Base-by-base conservation (phyloP, 1,140 invertebrate species). In the Bombus affinis region DNA sequence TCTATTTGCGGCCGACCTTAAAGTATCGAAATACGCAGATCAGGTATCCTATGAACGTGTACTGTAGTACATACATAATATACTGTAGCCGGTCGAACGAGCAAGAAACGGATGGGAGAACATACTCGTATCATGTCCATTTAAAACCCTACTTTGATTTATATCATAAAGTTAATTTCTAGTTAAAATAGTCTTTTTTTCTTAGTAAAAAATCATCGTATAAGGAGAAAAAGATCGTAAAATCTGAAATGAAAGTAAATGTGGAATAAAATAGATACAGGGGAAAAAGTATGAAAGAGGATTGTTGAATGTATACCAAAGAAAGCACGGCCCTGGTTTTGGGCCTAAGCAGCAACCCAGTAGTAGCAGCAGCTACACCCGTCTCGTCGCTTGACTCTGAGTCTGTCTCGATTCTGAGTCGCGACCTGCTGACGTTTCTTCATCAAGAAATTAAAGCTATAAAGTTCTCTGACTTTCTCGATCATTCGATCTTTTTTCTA, bases 351-450 rank as follows among this genome's bases (percentile, higher is more conserved):
- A 88, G 88, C 89, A 89, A 89, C 81, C 86, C 83, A 47, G 74
- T 78, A 84, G 86, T 90, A 88, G 90, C 90, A 62, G 28, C 59
- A 89, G 88, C 89, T 91, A 93, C 90, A 89, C 90, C 92, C 92
- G 92, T 92, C 85, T 89, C 89, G 90, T 92, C 90, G 91, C 92
- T 93, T 88, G 91, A 87, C 89, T 94, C 89, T 86, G 87, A 91
- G 91, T 91, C 87, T 90, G 91, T 90, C 89, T 53, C 18, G 47
- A 53, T 22, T 53, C 92, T 91, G 92, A 91, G 93, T 94, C 92
- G 92, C 88, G 91, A 92, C 91, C 88, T 92, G 92, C 92, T 93
- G 92, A 94, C 93, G 93, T 93, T 92, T 92, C 91, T 86, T 88
- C 86, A 18, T 73, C 75, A 70, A 62, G 53, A 44, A 81, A 74